These are phyloP conservation scores for Tinamus major DNA, from an alignment of 2,797 vertebrate species.

Conservation along the genomic window DNA sequence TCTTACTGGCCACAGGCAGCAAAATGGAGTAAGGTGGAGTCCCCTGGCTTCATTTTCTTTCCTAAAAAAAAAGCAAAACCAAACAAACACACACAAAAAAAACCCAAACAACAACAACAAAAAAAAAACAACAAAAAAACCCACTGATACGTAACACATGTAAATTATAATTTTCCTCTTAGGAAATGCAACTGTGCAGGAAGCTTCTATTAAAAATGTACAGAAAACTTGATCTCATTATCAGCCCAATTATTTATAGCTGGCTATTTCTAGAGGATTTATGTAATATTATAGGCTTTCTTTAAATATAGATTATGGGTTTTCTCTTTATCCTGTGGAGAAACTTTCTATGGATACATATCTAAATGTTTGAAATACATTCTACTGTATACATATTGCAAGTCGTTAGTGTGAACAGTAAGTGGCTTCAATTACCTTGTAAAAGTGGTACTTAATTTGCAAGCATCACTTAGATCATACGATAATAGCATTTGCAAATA, in stretches of 20 bases:
- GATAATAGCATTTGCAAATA: not conserved
- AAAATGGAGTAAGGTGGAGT: not conserved
- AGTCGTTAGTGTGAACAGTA: not conserved
- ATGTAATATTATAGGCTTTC: constrained; percentile 11
- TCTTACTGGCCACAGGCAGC: not conserved
- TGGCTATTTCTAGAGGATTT: constrained; percentile 19
- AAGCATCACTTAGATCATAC: not conserved
- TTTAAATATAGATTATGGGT: not conserved
- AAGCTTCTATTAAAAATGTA: constrained; percentile 1
- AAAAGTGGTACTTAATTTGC: not conserved
- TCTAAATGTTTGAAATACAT: not conserved
- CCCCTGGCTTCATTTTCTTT: not conserved
- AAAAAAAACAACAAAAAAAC: too few relatives aligned
- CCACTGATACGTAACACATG: not conserved
- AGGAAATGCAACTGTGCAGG: not conserved
- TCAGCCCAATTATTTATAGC: not conserved
- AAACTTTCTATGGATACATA: not conserved
- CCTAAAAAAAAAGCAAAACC: not conserved
- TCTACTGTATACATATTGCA: not conserved
- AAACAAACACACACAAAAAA: too few relatives aligned
- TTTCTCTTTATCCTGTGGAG: not conserved
- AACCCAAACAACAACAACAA: too few relatives aligned
- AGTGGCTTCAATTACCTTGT: not conserved
- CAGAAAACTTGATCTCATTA: constrained; percentile 35
- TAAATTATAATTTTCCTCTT: not conserved